Conservation (phyloP, 2,113 vertebrate species). For the Rallus limicola region DNA sequence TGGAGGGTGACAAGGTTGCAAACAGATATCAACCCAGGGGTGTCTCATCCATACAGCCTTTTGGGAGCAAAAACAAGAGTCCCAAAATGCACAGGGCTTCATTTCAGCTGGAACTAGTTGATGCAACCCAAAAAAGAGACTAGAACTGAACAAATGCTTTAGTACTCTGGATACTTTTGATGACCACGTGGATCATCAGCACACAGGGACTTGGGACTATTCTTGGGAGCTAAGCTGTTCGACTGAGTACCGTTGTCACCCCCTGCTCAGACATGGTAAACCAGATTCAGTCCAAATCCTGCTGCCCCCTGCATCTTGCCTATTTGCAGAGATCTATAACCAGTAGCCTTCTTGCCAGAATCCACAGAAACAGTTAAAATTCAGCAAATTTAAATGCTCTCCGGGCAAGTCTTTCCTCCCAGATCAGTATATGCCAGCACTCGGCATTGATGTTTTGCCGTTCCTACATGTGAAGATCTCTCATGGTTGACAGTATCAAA, state of each 20-base stretch:
- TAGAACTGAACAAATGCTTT: neutral
- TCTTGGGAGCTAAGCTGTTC: neutral
- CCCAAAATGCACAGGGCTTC: neutral
- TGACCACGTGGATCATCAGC: neutral
- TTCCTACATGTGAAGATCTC: neutral
- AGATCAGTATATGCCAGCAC: neutral
- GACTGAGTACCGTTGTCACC: too few species aligned
- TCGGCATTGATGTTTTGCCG: neutral
- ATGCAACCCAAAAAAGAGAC: neutral
- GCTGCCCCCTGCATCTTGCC: neutral
- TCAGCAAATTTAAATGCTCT: neutral
- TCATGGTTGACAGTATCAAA: conserved; percentile 18
- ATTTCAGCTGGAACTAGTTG: neutral
- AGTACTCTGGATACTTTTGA: neutral
- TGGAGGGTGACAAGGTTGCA: neutral
- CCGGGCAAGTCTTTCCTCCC: neutral
- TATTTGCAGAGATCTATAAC: neutral
- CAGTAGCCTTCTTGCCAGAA: neutral
- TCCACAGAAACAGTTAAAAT: neutral
- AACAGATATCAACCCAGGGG: fast-evolving
- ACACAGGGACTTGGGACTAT: neutral
- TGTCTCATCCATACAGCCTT: neutral
- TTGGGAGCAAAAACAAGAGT: neutral
- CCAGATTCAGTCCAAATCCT: neutral
- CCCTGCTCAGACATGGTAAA: neutral